Conservation (phyloP, 2,797 vertebrate species). For the Pampus argenteus region DNA sequence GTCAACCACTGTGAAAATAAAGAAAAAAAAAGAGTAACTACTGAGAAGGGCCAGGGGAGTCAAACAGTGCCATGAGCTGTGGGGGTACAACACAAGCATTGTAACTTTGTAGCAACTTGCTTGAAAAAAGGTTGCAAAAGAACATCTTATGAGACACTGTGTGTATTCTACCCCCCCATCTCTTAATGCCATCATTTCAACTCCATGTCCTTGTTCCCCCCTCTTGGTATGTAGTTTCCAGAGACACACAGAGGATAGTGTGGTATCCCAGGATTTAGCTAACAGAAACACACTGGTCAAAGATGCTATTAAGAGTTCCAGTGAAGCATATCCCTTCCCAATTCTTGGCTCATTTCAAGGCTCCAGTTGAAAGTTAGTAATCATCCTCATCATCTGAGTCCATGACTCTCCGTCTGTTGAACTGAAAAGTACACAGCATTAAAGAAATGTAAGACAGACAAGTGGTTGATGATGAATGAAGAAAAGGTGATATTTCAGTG, state of each 20-base stretch:
- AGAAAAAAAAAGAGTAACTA: slow-evolving; percentile 30
- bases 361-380: slow-evolving; percentile 67
- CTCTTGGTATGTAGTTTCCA: slow-evolving; percentile 52
- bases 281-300: slow-evolving; percentile 49
- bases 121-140: slow-evolving; percentile 36
- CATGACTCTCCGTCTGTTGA: slow-evolving; percentile 96
- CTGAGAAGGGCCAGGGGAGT: slow-evolving; percentile 30
- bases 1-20: slow-evolving; percentile 43
- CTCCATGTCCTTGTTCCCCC: slow-evolving; percentile 50
- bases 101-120: slow-evolving; percentile 43
- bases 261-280: slow-evolving; percentile 52
- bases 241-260: slow-evolving; percentile 45
- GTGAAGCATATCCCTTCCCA: slow-evolving; percentile 36
- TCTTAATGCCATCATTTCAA: slow-evolving; percentile 32
- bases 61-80: slow-evolving; percentile 42
- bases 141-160: slow-evolving; percentile 30
- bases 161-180: slow-evolving; percentile 24
- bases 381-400: slow-evolving; percentile 98
- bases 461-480: slow-evolving; percentile 14
- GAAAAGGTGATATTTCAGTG: not conserved
- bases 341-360: slow-evolving; percentile 43
- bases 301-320: slow-evolving; percentile 57
- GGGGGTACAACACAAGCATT: slow-evolving; percentile 49
- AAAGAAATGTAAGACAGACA: not conserved
- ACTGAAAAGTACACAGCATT: slow-evolving; percentile 81